Evolutionary conservation across 2,888 invertebrate genomes (phyloP), one percentile per base, ranked within the genome.

Genomic region (Lepidocyrtinus sp.): DNA sequence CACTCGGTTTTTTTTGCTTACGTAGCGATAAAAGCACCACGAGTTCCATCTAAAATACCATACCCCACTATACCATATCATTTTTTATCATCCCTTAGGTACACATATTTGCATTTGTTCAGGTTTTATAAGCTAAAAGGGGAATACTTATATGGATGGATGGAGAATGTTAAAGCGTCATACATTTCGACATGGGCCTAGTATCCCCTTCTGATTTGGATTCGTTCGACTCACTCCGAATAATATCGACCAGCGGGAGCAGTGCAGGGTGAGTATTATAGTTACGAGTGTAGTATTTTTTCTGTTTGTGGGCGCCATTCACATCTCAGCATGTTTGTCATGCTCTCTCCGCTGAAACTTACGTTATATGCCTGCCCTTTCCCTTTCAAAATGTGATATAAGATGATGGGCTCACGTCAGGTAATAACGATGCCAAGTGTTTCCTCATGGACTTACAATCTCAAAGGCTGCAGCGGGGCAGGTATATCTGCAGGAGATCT

Each of bases 291-390:
- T 2, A 45, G n/a, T 15, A 5, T 55, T 21, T 24, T 12, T 59
- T 46, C 65, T n/a, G n/a, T n/a, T n/a, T n/a, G n/a, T 55, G 64
- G 70, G 75, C 75, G 75, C 75, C 75, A 70, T 76, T 76, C 75
- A 76, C 9, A 69, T n/a, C 5, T 76, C 69, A 63, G 64, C 75
- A 76, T 76, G 75, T 50, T 70, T 26, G 68, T 62, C 68, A 68
- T n/a, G 45, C 55, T 26, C 15, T 17, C 2, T 17, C 62, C 21
- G 2, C 63, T 25, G 24, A n/a, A n/a, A n/a, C n/a, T n/a, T 50
- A 55, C 12, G 36, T 12, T 5, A 36, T 36, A 36, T n/a, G 36
- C 12, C 5, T 36, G 36, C 12, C 36, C 36, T 36, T 36, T 36
- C 36, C 36, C 36, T 36, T 36, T 36, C 36, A 5, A 36, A 12